phyloP scores from a whole-genome alignment of 2,888 invertebrate genomes.

The Dexiosoma caninum region DNA sequence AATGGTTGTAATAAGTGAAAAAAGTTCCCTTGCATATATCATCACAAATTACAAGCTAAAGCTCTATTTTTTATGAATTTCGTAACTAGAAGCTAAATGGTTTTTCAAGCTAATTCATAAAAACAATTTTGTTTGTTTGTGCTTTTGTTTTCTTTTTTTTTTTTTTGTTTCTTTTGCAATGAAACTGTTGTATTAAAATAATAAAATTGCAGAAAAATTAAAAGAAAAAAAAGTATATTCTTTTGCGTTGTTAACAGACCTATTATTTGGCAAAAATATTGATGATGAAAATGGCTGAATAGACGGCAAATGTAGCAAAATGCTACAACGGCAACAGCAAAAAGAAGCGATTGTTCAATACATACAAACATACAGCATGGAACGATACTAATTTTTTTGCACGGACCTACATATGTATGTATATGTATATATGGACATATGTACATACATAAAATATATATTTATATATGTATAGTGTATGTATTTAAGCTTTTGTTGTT shows the following conservation, averaged over 20 bases:
- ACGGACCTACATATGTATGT: not conserved
- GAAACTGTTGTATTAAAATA: slow-evolving; percentile 25
- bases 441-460: too few relatives aligned
- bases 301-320: slow-evolving; percentile 7
- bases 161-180: not conserved
- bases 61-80: not conserved
- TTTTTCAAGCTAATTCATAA: not conserved
- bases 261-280: slow-evolving; percentile 29
- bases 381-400: too few relatives aligned
- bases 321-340: slow-evolving; percentile 24
- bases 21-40: not conserved
- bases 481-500: not conserved
- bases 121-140: slow-evolving; percentile 6
- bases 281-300: slow-evolving; percentile 23
- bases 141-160: slow-evolving; percentile 10
- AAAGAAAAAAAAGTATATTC: not conserved
- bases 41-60: not conserved
- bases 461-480: not conserved
- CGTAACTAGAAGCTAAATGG: not conserved
- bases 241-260: slow-evolving; percentile 28
- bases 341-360: not conserved
- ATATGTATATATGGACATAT: not conserved
- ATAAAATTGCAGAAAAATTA: slow-evolving; percentile 19
- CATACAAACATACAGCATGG: not conserved
- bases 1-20: too few relatives aligned